Evolutionary conservation across 2,888 invertebrate species (phyloP).

Genomic region (Coleophora flavipennella): DNA sequence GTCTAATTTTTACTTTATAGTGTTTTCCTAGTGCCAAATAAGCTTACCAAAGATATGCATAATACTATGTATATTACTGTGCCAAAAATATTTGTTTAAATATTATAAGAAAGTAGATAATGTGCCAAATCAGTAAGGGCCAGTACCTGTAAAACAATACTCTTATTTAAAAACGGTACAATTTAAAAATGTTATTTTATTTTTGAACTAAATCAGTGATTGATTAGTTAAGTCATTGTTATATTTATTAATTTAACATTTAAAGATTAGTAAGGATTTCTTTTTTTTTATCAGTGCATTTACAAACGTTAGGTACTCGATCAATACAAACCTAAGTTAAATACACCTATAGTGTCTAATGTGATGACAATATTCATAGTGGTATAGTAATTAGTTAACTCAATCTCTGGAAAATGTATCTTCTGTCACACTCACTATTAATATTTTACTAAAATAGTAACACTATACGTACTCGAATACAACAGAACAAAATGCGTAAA

Average conservation of each 20-base stretch:
- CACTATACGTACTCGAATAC: conserved; percentile 20
- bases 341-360: conserved; percentile 20
- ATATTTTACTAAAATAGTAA: conserved; percentile 8
- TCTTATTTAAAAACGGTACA: conserved; percentile 20
- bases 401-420: conserved; percentile 6
- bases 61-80: conserved; percentile 11
- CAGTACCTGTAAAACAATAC: conserved; percentile 67
- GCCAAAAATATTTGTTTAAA: too few relatives aligned
- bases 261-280: conserved; percentile 8
- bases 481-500: background rate
- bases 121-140: conserved; percentile 37
- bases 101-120: conserved; percentile 9
- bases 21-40: conserved; percentile 44
- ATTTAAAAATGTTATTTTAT: conserved; percentile 30
- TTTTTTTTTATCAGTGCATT: conserved; percentile 13
- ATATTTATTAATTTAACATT: conserved; percentile 10
- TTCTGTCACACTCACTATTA: background rate
- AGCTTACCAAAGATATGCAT: conserved; percentile 29
- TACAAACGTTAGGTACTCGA: conserved; percentile 11
- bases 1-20: conserved; percentile 43
- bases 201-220: conserved; percentile 17
- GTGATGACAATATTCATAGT: conserved; percentile 48
- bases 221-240: conserved; percentile 7
- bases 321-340: conserved; percentile 20
- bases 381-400: conserved; percentile 23